Conservation (phyloP, 1,140 invertebrate species). For the Dendroctonus valens region DNA sequence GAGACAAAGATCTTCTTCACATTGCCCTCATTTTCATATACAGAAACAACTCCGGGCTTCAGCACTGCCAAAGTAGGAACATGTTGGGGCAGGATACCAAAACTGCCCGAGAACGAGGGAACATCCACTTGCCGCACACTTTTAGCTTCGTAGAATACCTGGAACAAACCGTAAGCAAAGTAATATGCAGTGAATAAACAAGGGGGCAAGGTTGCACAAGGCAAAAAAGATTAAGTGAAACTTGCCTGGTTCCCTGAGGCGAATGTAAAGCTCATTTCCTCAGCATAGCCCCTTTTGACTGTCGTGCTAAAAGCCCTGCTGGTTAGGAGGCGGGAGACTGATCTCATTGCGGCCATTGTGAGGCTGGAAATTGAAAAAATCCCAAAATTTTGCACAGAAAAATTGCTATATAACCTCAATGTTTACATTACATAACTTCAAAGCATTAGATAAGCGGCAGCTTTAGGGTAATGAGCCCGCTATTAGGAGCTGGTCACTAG, state of each 20-base stretch:
- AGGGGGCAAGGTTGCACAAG: too few relatives aligned
- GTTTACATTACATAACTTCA: too few relatives aligned
- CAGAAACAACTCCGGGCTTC: slow-evolving; percentile 94
- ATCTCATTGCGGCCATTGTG: slow-evolving; percentile 48
- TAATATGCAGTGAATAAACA: too few relatives aligned
- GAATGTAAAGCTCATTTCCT: slow-evolving; percentile 85
- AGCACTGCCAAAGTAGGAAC: slow-evolving; percentile 95
- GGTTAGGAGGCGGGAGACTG: slow-evolving; percentile 46
- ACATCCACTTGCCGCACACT: slow-evolving; percentile 96
- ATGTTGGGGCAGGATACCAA: slow-evolving; percentile 97
- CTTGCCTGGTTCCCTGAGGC: slow-evolving; percentile 80
- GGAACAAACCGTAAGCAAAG: too few relatives aligned
- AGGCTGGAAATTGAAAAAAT: too few relatives aligned
- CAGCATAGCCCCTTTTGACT: slow-evolving; percentile 57
- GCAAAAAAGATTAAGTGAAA: too few relatives aligned
- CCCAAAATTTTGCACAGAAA: too few relatives aligned
- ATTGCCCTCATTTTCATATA: slow-evolving; percentile 84
- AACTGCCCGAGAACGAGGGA: slow-evolving; percentile 92
- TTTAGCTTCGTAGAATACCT: slow-evolving; percentile 90
- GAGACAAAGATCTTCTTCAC: slow-evolving; percentile 93
- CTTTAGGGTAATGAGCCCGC: too few relatives aligned
- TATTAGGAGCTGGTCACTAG: too few relatives aligned
- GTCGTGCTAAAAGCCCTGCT: slow-evolving; percentile 40
- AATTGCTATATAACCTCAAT: too few relatives aligned
- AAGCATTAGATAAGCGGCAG: too few relatives aligned